Conservation (phyloP, 2,113 vertebrate genomes). For the Apteryx mantelli region DNA sequence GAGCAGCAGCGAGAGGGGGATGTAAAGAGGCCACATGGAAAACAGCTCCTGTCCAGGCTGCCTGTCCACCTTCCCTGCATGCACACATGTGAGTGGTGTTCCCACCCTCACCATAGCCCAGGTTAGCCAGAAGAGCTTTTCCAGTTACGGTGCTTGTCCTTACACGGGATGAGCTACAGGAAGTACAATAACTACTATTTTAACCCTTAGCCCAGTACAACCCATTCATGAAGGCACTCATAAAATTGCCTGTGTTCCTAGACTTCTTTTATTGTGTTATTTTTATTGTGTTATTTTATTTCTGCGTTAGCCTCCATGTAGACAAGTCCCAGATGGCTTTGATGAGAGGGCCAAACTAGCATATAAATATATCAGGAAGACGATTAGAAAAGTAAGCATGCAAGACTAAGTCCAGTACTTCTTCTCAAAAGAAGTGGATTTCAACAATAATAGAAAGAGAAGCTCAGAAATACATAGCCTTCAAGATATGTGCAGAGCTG, state of each 20-base stretch:
- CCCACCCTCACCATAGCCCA: background rate
- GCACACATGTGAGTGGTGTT: background rate
- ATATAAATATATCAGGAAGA: background rate
- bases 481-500: background rate
- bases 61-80: too few relatives aligned
- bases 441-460: background rate
- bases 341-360: background rate
- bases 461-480: background rate
- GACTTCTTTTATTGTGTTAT: too few relatives aligned
- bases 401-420: background rate
- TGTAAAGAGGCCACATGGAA: too few relatives aligned
- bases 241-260: too few relatives aligned
- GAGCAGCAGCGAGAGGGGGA: too few relatives aligned
- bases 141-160: background rate
- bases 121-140: background rate
- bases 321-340: background rate
- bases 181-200: background rate
- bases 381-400: background rate
- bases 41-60: too few relatives aligned
- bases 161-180: background rate
- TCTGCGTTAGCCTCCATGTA: background rate
- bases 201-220: background rate
- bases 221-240: too few relatives aligned
- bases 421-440: background rate
- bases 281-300: background rate